Evolutionary conservation across 1,140 invertebrate genomes (phyloP), one percentile per base, ranked within the genome.

Genomic region (Maniola jurtina): DNA sequence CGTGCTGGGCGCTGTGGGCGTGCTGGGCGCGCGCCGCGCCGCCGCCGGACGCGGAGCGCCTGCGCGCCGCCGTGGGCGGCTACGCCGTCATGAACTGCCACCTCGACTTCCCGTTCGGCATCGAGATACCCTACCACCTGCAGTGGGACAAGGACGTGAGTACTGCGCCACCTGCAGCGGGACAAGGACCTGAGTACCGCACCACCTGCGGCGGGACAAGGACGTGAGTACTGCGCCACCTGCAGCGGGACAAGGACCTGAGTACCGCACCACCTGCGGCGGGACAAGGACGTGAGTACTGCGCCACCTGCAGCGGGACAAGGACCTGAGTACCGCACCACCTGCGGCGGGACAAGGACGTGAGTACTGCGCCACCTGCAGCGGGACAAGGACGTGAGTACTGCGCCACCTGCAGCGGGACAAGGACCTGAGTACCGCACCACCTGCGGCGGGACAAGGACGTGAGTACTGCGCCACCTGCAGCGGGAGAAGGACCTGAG

Each of bases 71-170:
- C 66, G 95, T 98, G 36, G 97, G 97, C 52, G 96, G 97, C 67
- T 95, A 95, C 81, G 95, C 95, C 48, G 94, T 97, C 64, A 95
- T 98, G 87, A 95, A 97, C 92, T 98, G 97, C 90, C 94, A 95
- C 78, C 93, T 98, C 70, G 95, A 97, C 84, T 98, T 97, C 88
- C 97, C 97, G 10, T 96, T 97, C 77, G 95, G 95, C 71, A 94
- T 95, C 73, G 94, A 95, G 65, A 97, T 97, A 77, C 96, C 97
- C 13, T 98, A 98, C 86, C 94, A 96, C 71, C 93, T 98, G 35
- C 94, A 96, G 81, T 98, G 97, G 97, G 96, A 96, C 83, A 97
- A 97, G 91, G 95, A 96, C 78, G 97, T 98, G 92, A 95, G 94
- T 93, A 48, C 45, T 6, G 47, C 52, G 48, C 6, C n/a, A 9